A percentile compares a stretch with the other conserved stretches of the same genome.
Evolutionary conservation across 2,888 invertebrate species (phyloP).

Genomic region (Gastracanthus pulcherrimus): DNA sequence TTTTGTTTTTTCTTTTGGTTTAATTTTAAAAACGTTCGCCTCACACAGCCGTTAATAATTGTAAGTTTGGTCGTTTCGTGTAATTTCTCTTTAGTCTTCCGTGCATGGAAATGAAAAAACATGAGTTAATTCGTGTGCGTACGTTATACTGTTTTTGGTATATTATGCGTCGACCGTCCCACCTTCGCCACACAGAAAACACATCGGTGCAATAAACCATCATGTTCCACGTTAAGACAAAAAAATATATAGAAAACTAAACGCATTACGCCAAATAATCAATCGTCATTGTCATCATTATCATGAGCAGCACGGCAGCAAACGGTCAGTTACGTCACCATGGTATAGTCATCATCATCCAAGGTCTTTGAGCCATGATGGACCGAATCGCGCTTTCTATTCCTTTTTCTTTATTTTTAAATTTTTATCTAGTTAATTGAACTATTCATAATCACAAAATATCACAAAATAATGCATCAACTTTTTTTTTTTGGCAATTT

Average conservation of each 20-base stretch:
- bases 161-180: conserved; percentile 66
- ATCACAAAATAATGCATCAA: background rate
- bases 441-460: too few species aligned
- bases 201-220: conserved; percentile 72
- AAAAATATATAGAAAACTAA: conserved; percentile 43
- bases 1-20: background rate
- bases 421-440: too few species aligned
- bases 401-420: background rate
- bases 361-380: conserved; percentile 36
- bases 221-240: conserved; percentile 64
- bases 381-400: conserved; percentile 39
- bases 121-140: background rate
- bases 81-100: background rate
- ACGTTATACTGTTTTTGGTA: background rate
- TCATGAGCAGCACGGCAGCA: conserved; percentile 65
- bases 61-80: background rate
- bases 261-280: conserved; percentile 49
- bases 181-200: conserved; percentile 73
- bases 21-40: background rate
- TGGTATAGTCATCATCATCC: conserved; percentile 50
- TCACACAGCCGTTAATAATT: background rate
- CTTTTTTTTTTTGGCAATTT: background rate
- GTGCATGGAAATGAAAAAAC: background rate
- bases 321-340: conserved; percentile 54
- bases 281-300: conserved; percentile 56